phyloP scores from a whole-genome alignment of 2,113 vertebrate species.

The Lepus europaeus region DNA sequence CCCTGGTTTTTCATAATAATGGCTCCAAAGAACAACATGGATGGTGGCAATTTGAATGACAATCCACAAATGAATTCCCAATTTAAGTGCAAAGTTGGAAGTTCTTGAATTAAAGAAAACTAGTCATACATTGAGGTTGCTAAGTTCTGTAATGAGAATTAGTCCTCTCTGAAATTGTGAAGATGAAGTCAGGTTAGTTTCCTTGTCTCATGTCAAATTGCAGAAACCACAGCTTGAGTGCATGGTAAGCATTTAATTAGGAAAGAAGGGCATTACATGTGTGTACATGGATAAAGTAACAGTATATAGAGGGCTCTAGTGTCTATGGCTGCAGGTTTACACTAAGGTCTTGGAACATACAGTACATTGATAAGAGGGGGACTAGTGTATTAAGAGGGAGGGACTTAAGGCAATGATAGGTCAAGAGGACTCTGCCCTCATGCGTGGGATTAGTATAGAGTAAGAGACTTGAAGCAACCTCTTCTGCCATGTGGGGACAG shows the following conservation, averaged over 20 bases:
- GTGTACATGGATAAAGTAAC: neutral
- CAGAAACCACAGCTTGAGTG: neutral
- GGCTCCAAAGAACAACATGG: neutral
- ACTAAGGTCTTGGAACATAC: neutral
- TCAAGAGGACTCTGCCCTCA: neutral
- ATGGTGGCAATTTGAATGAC: neutral
- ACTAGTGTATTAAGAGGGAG: neutral
- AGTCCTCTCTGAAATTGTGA: neutral
- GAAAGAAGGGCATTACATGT: neutral
- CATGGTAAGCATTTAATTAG: neutral
- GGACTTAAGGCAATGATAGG: neutral
- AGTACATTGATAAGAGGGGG: too few species aligned
- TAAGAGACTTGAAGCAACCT: neutral
- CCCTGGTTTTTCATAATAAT: neutral
- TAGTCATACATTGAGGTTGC: neutral
- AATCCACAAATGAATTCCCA: neutral
- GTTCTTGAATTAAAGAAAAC: neutral
- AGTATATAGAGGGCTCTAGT: too few species aligned
- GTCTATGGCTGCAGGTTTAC: neutral
- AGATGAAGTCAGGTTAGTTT: neutral
- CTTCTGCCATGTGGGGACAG: neutral
- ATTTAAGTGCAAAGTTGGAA: neutral
- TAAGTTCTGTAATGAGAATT: neutral
- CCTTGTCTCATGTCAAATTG: neutral
- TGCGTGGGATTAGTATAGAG: neutral